phyloP scores from a whole-genome alignment of 2,113 vertebrate genomes.

The Sialia sialis region DNA sequence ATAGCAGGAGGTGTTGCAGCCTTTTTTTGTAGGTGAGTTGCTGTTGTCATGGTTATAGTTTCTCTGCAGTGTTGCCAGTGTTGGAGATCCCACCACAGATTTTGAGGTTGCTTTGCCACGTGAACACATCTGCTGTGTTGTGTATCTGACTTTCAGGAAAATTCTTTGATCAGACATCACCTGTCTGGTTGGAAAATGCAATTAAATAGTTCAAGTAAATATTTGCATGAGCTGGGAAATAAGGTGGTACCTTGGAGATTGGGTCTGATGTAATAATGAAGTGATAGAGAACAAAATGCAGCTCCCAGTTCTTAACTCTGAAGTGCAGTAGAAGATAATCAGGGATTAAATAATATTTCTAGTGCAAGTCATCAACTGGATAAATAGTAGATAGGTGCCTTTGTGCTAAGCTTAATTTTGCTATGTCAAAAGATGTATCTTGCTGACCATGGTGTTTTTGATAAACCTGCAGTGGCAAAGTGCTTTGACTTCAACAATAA shows the following conservation, averaged over 20 bases:
- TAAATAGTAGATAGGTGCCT: not conserved
- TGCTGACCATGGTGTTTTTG: not conserved
- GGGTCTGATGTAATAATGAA: slow-evolving; percentile 35
- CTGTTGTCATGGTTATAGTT: slow-evolving; percentile 35
- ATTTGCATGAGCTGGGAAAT: slow-evolving; percentile 36
- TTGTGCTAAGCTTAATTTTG: not conserved
- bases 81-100: not conserved
- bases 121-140: not conserved
- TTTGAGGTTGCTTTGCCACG: not conserved
- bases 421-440: not conserved
- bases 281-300: not conserved
- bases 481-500: not conserved
- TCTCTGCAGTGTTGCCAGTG: not conserved
- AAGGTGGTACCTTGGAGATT: slow-evolving; percentile 7
- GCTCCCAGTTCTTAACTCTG: not conserved
- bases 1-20: not conserved
- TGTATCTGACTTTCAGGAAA: not conserved
- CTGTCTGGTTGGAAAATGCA: slow-evolving; percentile 28
- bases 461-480: not conserved
- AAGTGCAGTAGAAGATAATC: not conserved
- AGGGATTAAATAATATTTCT: not conserved
- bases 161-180: slow-evolving; percentile 28
- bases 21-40: not conserved
- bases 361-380: not conserved
- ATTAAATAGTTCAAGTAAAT: slow-evolving; percentile 47